Evolutionary conservation across 2,113 vertebrate genomes (phyloP).

Genomic region (Tringa solitaria): DNA sequence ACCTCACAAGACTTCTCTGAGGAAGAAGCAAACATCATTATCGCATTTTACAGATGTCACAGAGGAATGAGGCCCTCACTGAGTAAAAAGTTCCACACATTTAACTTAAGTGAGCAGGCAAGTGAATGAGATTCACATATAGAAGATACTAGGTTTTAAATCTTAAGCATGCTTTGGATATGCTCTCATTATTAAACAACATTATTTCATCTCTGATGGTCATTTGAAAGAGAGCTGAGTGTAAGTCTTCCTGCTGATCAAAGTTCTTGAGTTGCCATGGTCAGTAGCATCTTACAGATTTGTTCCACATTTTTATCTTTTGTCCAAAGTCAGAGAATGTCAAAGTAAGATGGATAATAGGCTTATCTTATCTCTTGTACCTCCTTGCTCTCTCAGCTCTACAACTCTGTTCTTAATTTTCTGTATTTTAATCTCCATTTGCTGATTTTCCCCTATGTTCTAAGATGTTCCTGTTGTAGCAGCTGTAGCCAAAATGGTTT

Average conservation of each 20-base stretch:
- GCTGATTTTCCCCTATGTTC: slow-evolving; percentile 14
- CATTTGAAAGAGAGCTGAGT: neutral
- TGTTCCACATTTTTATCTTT: neutral
- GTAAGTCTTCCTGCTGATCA: neutral
- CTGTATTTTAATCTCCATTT: slow-evolving; percentile 30
- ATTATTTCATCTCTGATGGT: neutral
- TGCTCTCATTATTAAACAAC: neutral
- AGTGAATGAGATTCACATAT: neutral
- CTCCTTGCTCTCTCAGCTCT: slow-evolving; percentile 24
- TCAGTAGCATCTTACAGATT: neutral
- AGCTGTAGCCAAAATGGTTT: neutral
- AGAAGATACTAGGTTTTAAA: neutral
- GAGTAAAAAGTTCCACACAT: neutral
- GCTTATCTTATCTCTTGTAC: neutral
- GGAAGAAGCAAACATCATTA: neutral
- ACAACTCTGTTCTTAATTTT: slow-evolving; percentile 20
- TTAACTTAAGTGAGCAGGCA: neutral
- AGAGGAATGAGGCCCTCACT: neutral
- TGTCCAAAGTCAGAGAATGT: neutral
- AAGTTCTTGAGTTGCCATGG: neutral
- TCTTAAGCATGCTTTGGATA: neutral
- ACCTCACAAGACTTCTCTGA: neutral
- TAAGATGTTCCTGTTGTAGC: slow-evolving; percentile 38
- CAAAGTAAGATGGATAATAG: neutral
- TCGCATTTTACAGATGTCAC: neutral